Evolutionary conservation across 37 sponge, comb jelly and placozoan species (phyloP), one percentile per base, ranked within the genome.

Genomic region (Bolinopsis microptera): DNA sequence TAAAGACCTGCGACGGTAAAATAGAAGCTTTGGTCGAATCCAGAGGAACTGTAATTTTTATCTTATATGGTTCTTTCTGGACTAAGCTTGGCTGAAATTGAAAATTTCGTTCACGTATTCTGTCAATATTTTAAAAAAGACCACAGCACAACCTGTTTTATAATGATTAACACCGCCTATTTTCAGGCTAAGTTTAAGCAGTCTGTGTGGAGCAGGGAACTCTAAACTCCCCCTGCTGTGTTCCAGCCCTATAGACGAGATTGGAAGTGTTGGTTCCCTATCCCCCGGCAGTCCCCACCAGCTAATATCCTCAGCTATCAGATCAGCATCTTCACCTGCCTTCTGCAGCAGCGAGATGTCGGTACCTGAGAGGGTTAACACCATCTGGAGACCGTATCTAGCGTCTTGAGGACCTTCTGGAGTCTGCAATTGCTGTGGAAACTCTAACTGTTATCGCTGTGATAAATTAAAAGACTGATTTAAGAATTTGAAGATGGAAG

Each of bases 211-310:
- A 5, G n/a, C n/a, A n/a, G 61, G 61, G 5, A 48, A 48, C 61
- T 18, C 61, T 13, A 5, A 48, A 48, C 61, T 48, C 5, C 61
- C 61, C 61, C 61, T 48, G 13, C 13, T 48, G 9, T 48, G 61
- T 48, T 18, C 61, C 61, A 48, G 61, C 61, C 30, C 90, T n/a
- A 41, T 1, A n/a, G 90, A 86, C 35, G 90, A 86, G 41, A 48
- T 86, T 1, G 90, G 90, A 3, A 86, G 90, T 86, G 90, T 86
- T 23, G 90, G 90, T 22, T 86, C 90, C 1, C 90, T 86, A 8
- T 86, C 90, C 30, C 90, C 90, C 39, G 90, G 90, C 0, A 39
- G 48, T 41, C 90, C 90, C 0, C 33, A 31, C 36, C 27, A 77
- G 9, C 80, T 77, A 9, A 25, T 30, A 3, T 70, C 26, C n/a